These are phyloP conservation scores for Synodontis membranacea DNA, from an alignment of 2,113 vertebrate species.

Conservation along the genomic window DNA sequence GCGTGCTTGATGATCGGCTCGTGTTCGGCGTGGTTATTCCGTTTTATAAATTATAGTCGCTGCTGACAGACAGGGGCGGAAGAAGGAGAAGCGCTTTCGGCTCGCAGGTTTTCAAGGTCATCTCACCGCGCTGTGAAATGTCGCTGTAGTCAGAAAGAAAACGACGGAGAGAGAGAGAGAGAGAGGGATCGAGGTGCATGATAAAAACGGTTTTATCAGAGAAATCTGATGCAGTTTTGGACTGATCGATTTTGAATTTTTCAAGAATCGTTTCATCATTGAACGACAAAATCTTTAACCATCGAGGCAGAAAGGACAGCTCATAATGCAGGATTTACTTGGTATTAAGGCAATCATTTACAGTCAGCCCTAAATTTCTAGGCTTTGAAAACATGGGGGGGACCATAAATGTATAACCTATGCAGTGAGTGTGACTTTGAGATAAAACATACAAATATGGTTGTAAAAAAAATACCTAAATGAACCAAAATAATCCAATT, in stretches of 20 bases:
- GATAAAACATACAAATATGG: neutral
- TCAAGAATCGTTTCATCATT: neutral
- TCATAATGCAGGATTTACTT: neutral
- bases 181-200: neutral
- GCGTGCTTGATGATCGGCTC: neutral
- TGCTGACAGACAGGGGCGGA: neutral
- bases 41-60: neutral
- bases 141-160: neutral
- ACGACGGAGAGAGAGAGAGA: neutral
- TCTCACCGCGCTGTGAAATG: neutral
- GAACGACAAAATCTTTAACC: neutral
- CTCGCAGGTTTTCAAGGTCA: conserved; percentile 6
- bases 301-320: neutral
- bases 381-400: neutral
- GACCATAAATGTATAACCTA: neutral
- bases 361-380: neutral
- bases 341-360: neutral
- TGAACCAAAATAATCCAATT: neutral
- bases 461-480: neutral
- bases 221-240: neutral
- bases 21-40: neutral
- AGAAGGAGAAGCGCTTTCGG: neutral
- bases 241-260: neutral
- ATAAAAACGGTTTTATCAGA: neutral
- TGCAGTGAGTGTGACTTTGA: neutral